These are phyloP conservation scores for Neotoxoptera formosana DNA, from an alignment of 1,140 invertebrate species.

Conservation along the genomic window DNA sequence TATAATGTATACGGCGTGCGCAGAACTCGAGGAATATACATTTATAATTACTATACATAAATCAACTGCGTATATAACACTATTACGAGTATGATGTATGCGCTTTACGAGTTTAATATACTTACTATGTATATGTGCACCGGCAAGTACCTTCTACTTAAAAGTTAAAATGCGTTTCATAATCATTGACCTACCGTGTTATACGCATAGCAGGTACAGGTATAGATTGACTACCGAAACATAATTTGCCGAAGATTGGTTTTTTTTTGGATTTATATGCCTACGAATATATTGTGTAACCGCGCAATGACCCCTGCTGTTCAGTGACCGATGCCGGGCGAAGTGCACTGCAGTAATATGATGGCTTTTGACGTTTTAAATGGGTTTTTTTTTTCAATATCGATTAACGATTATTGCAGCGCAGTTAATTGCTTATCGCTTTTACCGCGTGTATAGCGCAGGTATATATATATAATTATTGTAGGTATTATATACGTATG, in stretches of 20 bases:
- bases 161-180: neutral
- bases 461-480: neutral
- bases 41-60: slow-evolving; percentile 11
- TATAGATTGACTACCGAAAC: neutral
- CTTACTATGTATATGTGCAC: neutral
- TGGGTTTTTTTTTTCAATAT: neutral
- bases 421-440: neutral
- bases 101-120: neutral
- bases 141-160: neutral
- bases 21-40: neutral
- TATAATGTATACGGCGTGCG: neutral
- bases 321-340: neutral
- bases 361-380: neutral
- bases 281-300: neutral
- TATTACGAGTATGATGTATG: neutral
- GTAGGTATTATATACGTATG: neutral
- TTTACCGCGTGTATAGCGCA: neutral
- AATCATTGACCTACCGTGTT: neutral
- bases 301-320: neutral
- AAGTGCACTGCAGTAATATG: neutral
- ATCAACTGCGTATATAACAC: neutral
- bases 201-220: no score
- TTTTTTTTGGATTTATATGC: neutral
- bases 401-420: neutral
- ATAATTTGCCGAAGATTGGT: neutral